phyloP scores from a whole-genome alignment of 2,888 invertebrate species.

The Nowickia ferox region DNA sequence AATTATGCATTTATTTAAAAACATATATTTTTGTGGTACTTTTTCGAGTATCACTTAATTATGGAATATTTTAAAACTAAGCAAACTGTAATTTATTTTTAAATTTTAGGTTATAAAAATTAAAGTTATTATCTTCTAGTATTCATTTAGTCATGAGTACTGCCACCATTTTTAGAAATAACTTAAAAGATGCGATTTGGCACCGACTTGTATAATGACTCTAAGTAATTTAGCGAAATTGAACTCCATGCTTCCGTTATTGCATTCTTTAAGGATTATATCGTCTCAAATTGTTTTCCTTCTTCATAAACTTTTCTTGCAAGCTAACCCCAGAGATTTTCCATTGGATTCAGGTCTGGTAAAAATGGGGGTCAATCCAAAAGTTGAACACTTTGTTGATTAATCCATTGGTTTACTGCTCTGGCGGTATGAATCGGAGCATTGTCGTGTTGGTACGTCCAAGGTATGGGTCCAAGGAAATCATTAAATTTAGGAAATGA shows the following conservation, averaged over 20 bases:
- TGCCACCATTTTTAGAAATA: no score
- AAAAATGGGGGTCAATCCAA: neutral
- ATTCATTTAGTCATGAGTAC: no score
- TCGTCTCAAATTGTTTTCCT: no score
- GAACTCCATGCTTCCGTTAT: no score
- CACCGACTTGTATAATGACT: no score
- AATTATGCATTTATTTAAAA: no score
- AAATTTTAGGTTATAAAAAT: slow-evolving; percentile 6
- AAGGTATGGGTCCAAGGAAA: neutral
- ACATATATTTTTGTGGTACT: no score
- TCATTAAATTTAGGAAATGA: no score
- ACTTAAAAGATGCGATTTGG: no score
- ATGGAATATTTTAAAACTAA: neutral
- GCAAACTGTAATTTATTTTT: neutral
- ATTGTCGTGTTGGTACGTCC: slow-evolving; percentile 1
- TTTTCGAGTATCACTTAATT: neutral
- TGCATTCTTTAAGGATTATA: no score
- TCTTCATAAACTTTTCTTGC: no score
- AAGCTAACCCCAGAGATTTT: neutral
- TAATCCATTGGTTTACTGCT: slow-evolving; percentile 9
- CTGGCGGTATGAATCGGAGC: neutral
- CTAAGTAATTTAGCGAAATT: no score
- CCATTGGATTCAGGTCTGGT: neutral
- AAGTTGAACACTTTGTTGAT: neutral
- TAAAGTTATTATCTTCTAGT: neutral